Percentiles rank a stretch among this genome's conserved stretches.
phyloP scores from a whole-genome alignment of 2,888 invertebrate species.

The Melinopterus prodromus region DNA sequence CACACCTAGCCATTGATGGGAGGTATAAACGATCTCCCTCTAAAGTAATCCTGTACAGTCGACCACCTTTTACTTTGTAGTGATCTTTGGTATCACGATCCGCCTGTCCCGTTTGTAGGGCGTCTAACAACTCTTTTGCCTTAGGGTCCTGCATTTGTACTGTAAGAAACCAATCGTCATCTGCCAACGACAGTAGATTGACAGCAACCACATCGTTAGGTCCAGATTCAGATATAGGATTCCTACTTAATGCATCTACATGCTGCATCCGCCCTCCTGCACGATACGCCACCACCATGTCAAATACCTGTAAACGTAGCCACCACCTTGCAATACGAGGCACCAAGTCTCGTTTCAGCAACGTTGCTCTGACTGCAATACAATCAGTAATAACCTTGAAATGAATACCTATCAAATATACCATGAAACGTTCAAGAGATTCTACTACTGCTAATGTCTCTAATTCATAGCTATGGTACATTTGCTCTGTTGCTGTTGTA shows the following conservation, averaged over 20 bases:
- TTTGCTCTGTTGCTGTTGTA: slow-evolving; percentile 42
- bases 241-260: slow-evolving; percentile 42
- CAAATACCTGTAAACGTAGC: too few relatives aligned
- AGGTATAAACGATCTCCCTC: slow-evolving; percentile 38
- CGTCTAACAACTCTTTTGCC: slow-evolving; percentile 15
- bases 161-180: slow-evolving; percentile 43
- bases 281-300: slow-evolving; percentile 37
- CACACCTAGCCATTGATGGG: slow-evolving; percentile 45
- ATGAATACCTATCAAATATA: slow-evolving; percentile 41
- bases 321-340: slow-evolving; percentile 47
- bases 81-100: too few relatives aligned
- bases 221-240: slow-evolving; percentile 16
- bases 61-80: slow-evolving; percentile 38
- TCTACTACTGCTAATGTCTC: slow-evolving; percentile 50
- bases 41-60: slow-evolving; percentile 18
- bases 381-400: slow-evolving; percentile 34
- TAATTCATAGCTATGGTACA: slow-evolving; percentile 34
- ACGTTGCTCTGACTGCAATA: slow-evolving; percentile 30
- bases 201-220: slow-evolving; percentile 40
- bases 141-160: slow-evolving; percentile 43
- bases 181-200: slow-evolving; percentile 26
- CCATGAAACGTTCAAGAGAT: slow-evolving; percentile 42
- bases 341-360: slow-evolving; percentile 27
- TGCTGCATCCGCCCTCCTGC: too few relatives aligned
- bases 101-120: too few relatives aligned